These are phyloP conservation scores for Aphelocoma californica DNA, from an alignment of 2,797 vertebrate genomes.

Conservation along the genomic window DNA sequence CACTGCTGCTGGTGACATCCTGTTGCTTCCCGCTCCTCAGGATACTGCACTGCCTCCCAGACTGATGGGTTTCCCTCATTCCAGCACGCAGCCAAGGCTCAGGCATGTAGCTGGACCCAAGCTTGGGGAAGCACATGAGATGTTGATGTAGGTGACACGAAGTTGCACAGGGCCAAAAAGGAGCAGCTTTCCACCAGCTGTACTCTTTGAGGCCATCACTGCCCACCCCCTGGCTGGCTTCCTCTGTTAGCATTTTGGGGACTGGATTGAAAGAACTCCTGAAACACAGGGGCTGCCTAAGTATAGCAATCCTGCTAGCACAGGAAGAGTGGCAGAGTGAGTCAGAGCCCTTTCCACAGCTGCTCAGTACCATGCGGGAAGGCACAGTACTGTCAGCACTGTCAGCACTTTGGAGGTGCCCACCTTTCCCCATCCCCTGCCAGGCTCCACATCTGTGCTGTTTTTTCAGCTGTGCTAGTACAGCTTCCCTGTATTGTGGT, in stretches of 20 bases:
- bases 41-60: background rate
- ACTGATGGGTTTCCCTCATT: background rate
- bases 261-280: background rate
- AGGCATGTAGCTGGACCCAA: accelerated
- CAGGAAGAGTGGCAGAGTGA: background rate
- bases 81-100: background rate
- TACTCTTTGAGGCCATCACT: background rate
- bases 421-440: background rate
- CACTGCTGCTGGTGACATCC: background rate
- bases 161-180: background rate
- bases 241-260: background rate
- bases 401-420: background rate
- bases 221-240: background rate
- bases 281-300: background rate
- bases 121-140: accelerated
- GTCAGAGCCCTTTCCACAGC: background rate
- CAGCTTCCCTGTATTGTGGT: background rate
- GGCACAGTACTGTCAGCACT: background rate
- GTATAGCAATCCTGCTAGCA: background rate
- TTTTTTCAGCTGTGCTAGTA: background rate
- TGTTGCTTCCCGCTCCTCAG: background rate
- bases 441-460: background rate
- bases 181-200: background rate
- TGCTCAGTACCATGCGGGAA: accelerated
- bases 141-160: background rate